phyloP scores from a whole-genome alignment of 1,140 invertebrate genomes.

The Nephotettix cincticeps region DNA sequence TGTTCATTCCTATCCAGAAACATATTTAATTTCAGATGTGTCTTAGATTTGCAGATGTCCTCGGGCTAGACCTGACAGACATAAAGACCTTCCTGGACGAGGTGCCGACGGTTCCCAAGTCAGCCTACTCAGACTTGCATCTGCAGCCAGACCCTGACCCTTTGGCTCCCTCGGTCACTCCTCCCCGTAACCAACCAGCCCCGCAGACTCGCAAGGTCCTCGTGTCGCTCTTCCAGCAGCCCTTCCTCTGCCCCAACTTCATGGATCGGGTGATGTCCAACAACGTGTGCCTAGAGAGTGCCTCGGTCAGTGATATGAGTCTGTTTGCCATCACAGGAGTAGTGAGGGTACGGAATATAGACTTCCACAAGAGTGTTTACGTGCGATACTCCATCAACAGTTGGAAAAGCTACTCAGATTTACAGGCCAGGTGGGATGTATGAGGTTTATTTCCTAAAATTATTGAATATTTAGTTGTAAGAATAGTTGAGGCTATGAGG shows the following conservation, averaged over 20 bases:
- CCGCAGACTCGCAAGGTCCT: constrained; percentile 46
- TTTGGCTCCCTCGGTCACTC: constrained; percentile 34
- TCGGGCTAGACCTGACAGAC: constrained; percentile 90
- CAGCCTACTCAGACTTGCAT: constrained; percentile 73
- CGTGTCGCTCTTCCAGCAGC: constrained; percentile 80
- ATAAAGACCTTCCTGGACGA: constrained; percentile 88
- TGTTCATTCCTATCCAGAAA: no score
- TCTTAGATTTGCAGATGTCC: constrained; percentile 84
- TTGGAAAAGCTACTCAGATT: constrained; percentile 82
- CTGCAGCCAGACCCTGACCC: constrained; percentile 56
- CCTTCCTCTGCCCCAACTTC: constrained; percentile 72
- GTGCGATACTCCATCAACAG: constrained; percentile 83
- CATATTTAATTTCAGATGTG: no score
- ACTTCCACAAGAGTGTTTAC: constrained; percentile 88
- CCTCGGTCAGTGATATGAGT: constrained; percentile 65
- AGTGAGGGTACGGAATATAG: constrained; percentile 85
- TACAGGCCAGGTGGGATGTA: constrained; percentile 64
- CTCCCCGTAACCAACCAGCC: neutral
- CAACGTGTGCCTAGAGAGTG: constrained; percentile 80
- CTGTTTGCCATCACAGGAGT: constrained; percentile 79
- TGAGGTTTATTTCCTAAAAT: no score
- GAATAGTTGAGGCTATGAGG: no score
- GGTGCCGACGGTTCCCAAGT: constrained; percentile 82
- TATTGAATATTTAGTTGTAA: no score
- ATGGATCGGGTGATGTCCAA: constrained; percentile 61